Base-by-base conservation (phyloP, 2,888 invertebrate species). In the Noctua janthina region DNA sequence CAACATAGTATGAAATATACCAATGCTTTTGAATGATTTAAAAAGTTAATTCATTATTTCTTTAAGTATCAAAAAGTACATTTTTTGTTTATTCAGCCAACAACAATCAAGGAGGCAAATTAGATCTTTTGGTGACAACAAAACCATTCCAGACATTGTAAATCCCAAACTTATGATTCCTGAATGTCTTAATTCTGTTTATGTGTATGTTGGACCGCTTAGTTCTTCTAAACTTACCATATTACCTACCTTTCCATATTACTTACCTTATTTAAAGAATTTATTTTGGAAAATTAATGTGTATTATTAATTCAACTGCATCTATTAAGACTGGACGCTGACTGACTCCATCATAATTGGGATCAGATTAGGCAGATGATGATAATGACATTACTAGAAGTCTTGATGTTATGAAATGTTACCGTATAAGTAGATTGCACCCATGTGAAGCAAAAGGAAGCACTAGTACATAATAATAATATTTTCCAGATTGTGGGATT, bases 401-500 rank as follows among this genome's bases (percentile, higher is more conserved):
- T 67, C 74, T 74, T 29, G 2, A 64, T 35, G 1, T 73, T 29
- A 8, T 10, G 0, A 56, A 10, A 13, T 43, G 6, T 39, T 10
- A 1, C 54, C 23, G 5, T 2, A 17, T 35, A 15, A 29, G 17
- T 17, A 35, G 15, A 29, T 29, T 29, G 15, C 29, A 62, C 2
- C 29, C 5, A 1, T 29, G 6, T 62, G 7, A 64, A 64, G 13
- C 15, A 62, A 29, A 6, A 8, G 59, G 1, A 29, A 29, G 59
- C 59, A 62, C 59, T 59, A 59, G 5, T 59, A 59, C 20, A 43
- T 10, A 29, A 59, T 29, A 5, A 15, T 15, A 20, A 51, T 64
- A 23, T 43, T 59, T 84, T 93, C 56, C 88, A 98, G 98, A 94
- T 94, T 99, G 85, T 99, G 99, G 99, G 99, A 99, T 95, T 98